Percentiles rank a stretch among this genome's conserved stretches.
phyloP scores from a whole-genome alignment of 2,113 vertebrate genomes.

The Pygoscelis adeliae region DNA sequence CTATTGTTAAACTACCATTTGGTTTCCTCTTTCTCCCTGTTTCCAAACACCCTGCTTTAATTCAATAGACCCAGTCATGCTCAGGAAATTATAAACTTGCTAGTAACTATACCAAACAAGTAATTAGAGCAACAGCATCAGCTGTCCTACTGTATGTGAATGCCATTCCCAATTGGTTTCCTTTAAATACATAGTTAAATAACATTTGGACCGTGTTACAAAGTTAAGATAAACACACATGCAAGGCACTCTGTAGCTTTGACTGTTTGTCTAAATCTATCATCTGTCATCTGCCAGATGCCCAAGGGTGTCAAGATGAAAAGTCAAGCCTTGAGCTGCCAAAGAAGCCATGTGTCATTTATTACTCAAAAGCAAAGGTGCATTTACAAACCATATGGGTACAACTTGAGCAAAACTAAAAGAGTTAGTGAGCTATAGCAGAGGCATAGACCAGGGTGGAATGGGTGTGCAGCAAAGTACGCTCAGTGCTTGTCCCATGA shows the following conservation, averaged over 20 bases:
- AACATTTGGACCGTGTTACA: neutral
- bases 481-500: neutral
- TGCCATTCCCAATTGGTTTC: neutral
- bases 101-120: neutral
- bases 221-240: neutral
- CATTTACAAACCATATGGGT: neutral
- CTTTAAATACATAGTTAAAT: neutral
- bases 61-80: neutral
- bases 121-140: neutral
- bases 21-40: neutral
- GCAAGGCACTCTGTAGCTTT: neutral
- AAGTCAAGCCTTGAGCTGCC: neutral
- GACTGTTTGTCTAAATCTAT: neutral
- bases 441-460: neutral
- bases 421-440: neutral
- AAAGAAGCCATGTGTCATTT: slow-evolving; percentile 4
- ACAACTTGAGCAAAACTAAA: neutral
- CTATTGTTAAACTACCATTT: neutral
- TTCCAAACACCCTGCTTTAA: neutral
- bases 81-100: slow-evolving; percentile 26
- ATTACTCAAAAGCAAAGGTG: slow-evolving; percentile 10
- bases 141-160: neutral
- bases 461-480: neutral
- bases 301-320: neutral
- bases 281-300: slow-evolving; percentile 14